phyloP scores from a whole-genome alignment of 2,113 vertebrate genomes.

The Phaethon lepturus region DNA sequence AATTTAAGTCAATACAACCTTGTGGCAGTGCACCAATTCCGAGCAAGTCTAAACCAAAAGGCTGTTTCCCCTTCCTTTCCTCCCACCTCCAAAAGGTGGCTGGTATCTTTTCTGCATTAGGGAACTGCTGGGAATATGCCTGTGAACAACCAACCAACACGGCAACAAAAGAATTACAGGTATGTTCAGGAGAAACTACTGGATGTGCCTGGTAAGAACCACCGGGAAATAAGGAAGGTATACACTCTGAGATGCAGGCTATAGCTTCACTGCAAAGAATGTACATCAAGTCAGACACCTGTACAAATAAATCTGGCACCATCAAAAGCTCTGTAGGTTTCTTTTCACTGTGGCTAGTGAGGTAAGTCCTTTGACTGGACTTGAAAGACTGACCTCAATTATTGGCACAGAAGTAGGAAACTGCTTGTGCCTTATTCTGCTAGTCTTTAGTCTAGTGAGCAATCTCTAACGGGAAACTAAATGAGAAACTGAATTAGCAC shows the following conservation, averaged over 20 bases:
- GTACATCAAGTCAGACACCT: neutral
- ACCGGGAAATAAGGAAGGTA: neutral
- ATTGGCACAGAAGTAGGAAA: neutral
- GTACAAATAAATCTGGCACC: neutral
- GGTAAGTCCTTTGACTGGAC: neutral
- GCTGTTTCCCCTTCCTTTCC: neutral
- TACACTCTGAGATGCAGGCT: neutral
- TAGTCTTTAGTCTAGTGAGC: neutral
- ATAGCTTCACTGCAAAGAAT: neutral
- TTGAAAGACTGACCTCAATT: neutral
- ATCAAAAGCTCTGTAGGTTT: neutral
- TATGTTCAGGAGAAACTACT: neutral
- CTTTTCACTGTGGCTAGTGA: neutral
- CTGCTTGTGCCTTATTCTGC: neutral
- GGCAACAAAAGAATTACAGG: fast-evolving
- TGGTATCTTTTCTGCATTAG: neutral
- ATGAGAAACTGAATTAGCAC: neutral
- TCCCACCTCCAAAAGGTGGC: neutral
- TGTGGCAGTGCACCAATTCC: neutral
- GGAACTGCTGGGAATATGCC: neutral
- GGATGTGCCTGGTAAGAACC: fast-evolving
- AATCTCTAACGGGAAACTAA: neutral
- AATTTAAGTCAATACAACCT: neutral
- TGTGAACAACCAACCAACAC: neutral
- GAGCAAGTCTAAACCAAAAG: neutral